Evolutionary conservation across 1,140 invertebrate species (phyloP), one percentile per base, ranked within the genome.

Genomic region (Cyclargus thomasi): DNA sequence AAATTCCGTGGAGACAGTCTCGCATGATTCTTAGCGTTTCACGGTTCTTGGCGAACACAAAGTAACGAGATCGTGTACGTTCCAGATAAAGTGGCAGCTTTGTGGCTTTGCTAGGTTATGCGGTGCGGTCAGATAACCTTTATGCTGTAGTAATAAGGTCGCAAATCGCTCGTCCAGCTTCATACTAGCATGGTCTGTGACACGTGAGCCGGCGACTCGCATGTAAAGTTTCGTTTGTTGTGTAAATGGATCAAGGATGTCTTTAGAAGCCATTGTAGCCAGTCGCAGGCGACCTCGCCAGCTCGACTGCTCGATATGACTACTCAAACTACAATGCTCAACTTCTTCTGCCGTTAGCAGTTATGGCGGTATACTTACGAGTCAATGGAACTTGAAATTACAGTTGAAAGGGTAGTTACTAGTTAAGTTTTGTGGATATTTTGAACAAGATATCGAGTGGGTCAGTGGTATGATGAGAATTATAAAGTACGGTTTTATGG

Each of bases 161-260:
- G 18, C 21, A 11, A 59, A 21, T 59, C 17, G 1, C 17, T 6
- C 14, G 17, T 8, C 10, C 55, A 21, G 55, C 17, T 59, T 20
- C 20, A 59, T 20, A 20, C 1, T 18, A 59, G 39, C 11, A 11
- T 20, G 55, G 18, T 59, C 20, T 21, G 55, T 59, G 55, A 59
- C 55, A 59, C 55, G 55, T 59, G 55, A 59, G 55, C 55, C 55
- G 55, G 20, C 55, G 55, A 59, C 17, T 18, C 55, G 55, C 55
- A 59, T 59, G 55, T 59, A 59, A 59, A 59, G 55, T 59, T 59
- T 59, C 20, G 55, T 59, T 59, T 59, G 55, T 59, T 59, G 55
- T 59, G 55, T 59, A 59, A 59, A 59, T 59, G 55, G 55, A 59
- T 59, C 55, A 59, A 59, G 55, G 55, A 59, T 59, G 55, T 59